Evolutionary conservation across 1,140 invertebrate species (phyloP).

Genomic region (Drosophila ficusphila): DNA sequence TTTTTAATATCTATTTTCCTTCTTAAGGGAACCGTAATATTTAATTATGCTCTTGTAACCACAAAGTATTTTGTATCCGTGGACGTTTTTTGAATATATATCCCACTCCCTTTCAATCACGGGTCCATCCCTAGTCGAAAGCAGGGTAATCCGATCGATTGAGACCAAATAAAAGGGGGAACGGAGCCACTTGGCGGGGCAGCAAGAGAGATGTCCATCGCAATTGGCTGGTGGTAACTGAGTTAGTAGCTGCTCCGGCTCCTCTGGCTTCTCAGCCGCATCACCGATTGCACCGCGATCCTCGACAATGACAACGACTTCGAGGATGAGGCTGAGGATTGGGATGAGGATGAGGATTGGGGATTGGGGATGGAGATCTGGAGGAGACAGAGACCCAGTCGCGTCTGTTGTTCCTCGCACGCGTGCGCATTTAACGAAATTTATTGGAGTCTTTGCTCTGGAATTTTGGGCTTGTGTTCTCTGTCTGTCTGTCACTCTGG

Average conservation of each 20-base stretch:
- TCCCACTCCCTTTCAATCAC: background rate
- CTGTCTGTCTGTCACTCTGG: slow-evolving; percentile 78
- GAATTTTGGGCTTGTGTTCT: slow-evolving; percentile 81
- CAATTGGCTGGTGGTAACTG: slow-evolving; percentile 74
- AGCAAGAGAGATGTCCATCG: slow-evolving; percentile 72
- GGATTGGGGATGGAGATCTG: slow-evolving; percentile 10
- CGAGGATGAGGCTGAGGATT: slow-evolving; percentile 10
- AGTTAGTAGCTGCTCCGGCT: slow-evolving; percentile 73
- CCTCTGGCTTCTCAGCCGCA: slow-evolving; percentile 26
- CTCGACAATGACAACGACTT: slow-evolving; percentile 30
- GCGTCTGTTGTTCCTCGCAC: slow-evolving; percentile 61
- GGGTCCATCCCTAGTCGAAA: slow-evolving; percentile 6
- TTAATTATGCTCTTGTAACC: no score
- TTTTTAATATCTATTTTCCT: no score
- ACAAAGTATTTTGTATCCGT: no score
- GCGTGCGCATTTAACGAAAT: slow-evolving; percentile 83
- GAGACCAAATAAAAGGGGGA: slow-evolving; percentile 34
- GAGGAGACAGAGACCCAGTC: slow-evolving; percentile 11
- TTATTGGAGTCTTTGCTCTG: slow-evolving; percentile 79
- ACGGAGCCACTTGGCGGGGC: background rate
- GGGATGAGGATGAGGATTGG: background rate
- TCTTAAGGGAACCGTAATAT: no score
- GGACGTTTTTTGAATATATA: background rate
- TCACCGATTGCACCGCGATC: slow-evolving; percentile 24
- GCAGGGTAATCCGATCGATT: slow-evolving; percentile 25